These are phyloP conservation scores for Gracilinanus agilis DNA, from an alignment of 2,113 vertebrate genomes.

Conservation along the genomic window DNA sequence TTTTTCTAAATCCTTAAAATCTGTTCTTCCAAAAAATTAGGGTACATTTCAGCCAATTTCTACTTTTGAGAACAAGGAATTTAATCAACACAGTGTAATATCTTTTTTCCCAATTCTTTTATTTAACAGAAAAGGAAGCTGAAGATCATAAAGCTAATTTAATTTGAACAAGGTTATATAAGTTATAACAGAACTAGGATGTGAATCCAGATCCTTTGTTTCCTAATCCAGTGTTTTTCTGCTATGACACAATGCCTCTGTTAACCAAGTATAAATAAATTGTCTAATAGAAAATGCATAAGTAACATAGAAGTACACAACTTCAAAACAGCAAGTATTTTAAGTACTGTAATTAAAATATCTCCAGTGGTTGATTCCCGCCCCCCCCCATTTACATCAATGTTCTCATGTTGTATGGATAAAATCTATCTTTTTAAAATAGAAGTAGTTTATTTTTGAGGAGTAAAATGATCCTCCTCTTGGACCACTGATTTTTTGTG, in stretches of 20 bases:
- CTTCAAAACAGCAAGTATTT: not conserved
- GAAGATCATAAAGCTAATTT: not conserved
- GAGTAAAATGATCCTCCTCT: no score
- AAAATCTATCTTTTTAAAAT: no score
- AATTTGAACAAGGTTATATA: not conserved
- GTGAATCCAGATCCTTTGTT: not conserved
- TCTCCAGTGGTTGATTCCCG: not conserved
- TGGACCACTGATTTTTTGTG: no score
- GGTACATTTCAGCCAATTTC: not conserved
- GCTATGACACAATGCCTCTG: not conserved
- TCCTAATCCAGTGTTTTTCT: not conserved
- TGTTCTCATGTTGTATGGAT: no score
- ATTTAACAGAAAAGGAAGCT: not conserved
- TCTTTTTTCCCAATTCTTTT: not conserved
- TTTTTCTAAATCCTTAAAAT: not conserved
- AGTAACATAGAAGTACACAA: not conserved
- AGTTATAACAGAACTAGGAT: not conserved
- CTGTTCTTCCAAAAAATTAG: not conserved
- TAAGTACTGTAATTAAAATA: not conserved
- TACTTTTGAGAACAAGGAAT: not conserved
- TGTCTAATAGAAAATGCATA: not conserved
- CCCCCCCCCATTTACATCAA: no score
- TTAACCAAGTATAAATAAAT: not conserved
- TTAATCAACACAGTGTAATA: not conserved
- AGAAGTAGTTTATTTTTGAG: no score